Conservation (phyloP, 2,797 vertebrate species). For the Mormyrus hasselquistii region DNA sequence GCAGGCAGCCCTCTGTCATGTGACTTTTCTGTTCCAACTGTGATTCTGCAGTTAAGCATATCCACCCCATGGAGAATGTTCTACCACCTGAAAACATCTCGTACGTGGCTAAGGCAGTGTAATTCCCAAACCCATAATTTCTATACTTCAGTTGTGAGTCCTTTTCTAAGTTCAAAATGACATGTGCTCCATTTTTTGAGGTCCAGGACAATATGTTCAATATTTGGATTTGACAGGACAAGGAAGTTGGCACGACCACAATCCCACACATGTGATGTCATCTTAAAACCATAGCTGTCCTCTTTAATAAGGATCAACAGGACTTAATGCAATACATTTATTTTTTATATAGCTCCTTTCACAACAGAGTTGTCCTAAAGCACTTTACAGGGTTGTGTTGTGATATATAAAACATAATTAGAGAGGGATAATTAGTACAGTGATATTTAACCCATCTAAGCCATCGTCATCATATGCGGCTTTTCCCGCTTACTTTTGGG, state of each 20-base stretch:
- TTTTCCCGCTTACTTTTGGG: neutral
- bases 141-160: neutral
- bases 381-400: neutral
- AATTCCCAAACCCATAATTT: neutral
- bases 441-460: neutral
- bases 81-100: neutral
- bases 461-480: neutral
- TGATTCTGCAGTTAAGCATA: neutral
- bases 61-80: neutral
- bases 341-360: neutral
- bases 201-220: neutral
- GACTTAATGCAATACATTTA: neutral
- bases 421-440: neutral
- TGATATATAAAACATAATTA: neutral
- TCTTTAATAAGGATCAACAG: neutral
- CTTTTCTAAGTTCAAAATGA: neutral
- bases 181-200: neutral
- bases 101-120: neutral
- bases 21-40: neutral
- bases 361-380: neutral
- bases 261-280: neutral
- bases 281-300: neutral
- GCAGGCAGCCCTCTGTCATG: neutral
- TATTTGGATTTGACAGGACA: neutral
- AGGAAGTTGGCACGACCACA: neutral